Evolutionary conservation across 2,888 invertebrate genomes (phyloP).

Genomic region (Agrochola litura): DNA sequence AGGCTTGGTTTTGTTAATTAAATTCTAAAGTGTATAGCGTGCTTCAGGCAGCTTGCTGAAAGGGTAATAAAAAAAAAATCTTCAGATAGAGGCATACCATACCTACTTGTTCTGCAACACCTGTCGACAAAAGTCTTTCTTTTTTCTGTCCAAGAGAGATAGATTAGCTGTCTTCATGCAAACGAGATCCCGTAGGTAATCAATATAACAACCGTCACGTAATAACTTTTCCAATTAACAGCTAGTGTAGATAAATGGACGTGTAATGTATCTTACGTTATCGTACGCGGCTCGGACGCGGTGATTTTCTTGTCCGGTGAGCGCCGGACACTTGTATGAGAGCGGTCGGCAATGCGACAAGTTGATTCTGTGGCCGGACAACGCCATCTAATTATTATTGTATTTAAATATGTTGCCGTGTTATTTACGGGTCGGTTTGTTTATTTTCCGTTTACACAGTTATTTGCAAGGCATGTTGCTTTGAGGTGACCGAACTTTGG

Average conservation of each 20-base stretch:
- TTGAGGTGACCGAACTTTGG: conserved; percentile 22
- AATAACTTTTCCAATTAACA: conserved; percentile 59
- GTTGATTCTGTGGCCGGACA: conserved; percentile 56
- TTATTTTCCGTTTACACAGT: conserved; percentile 39
- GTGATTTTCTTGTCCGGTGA: conserved; percentile 60
- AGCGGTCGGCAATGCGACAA: conserved; percentile 44
- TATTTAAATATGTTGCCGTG: conserved; percentile 58
- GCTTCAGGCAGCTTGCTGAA: neutral
- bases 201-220: conserved; percentile 23
- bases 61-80: neutral
- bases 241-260: conserved; percentile 44
- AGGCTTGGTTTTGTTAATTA: too few relatives aligned
- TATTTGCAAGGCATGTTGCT: conserved; percentile 23
- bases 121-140: conserved; percentile 8
- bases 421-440: conserved; percentile 51
- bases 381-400: conserved; percentile 63
- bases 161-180: conserved; percentile 20
- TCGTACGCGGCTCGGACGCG: conserved; percentile 31
- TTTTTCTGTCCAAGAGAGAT: conserved; percentile 18
- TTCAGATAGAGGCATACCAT: neutral
- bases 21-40: neutral
- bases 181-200: conserved; percentile 36
- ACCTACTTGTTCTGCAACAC: neutral
- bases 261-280: conserved; percentile 58
- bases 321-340: conserved; percentile 56